Conservation (phyloP, 1,140 invertebrate species). For the Venustaconcha ellipsiformis region DNA sequence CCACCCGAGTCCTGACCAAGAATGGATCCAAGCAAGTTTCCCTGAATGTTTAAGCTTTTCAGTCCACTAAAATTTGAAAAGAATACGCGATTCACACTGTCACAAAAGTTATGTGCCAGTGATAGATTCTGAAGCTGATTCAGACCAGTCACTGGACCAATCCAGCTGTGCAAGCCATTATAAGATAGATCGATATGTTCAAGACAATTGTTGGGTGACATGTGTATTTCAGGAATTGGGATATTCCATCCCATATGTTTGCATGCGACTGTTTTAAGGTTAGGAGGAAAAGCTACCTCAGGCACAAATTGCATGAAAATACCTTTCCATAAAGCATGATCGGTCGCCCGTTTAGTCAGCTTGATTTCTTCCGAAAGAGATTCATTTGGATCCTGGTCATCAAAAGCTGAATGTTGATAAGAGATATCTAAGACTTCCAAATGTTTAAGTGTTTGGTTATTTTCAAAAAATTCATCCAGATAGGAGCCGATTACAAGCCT, state of each 20-base stretch:
- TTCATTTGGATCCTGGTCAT: too few species aligned
- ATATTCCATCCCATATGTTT: background rate
- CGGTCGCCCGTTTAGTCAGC: too few species aligned
- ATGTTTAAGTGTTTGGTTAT: too few species aligned
- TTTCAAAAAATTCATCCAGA: too few species aligned
- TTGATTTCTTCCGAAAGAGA: too few species aligned
- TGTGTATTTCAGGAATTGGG: constrained; percentile 1
- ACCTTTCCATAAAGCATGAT: too few species aligned
- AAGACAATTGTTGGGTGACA: background rate
- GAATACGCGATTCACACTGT: background rate
- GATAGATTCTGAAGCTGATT: background rate
- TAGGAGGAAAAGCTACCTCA: background rate
- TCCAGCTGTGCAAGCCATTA: constrained; percentile 2
- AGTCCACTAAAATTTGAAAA: constrained; percentile 1
- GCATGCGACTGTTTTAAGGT: background rate
- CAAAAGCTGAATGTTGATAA: too few species aligned
- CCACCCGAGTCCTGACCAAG: background rate
- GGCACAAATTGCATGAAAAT: too few species aligned
- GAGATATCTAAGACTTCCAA: too few species aligned
- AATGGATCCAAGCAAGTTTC: background rate
- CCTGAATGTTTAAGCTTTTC: background rate
- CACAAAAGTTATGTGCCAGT: constrained; percentile 10
- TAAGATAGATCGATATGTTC: background rate
- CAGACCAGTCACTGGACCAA: constrained; percentile 5
- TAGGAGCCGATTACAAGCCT: too few species aligned